These are phyloP conservation scores for Hermaeophaga mercurialis DNA, from an alignment of 2,888 invertebrate species.

Conservation along the genomic window DNA sequence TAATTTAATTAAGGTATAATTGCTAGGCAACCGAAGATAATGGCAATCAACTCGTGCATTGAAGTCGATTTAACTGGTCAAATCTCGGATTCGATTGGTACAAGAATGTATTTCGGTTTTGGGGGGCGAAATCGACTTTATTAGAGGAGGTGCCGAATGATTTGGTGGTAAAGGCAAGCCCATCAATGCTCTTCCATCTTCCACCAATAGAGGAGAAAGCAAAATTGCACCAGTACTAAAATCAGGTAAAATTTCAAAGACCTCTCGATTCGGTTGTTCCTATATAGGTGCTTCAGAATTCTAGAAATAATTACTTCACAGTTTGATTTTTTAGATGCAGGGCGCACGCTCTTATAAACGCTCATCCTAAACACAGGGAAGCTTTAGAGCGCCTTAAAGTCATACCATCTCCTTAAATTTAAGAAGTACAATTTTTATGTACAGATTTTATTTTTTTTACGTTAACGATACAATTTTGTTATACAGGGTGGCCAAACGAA, in stretches of 20 bases:
- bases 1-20: constrained; percentile 64
- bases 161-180: constrained; percentile 87
- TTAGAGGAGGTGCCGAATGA: constrained; percentile 86
- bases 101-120: constrained; percentile 80
- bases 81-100: constrained; percentile 92
- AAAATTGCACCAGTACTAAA: constrained; percentile 86
- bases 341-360: constrained; percentile 85
- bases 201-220: constrained; percentile 76
- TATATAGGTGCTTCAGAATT: background rate
- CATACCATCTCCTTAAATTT: constrained; percentile 65
- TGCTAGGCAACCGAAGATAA: constrained; percentile 86
- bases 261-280: too few relatives aligned
- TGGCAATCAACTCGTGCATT: constrained; percentile 95
- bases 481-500: too few relatives aligned
- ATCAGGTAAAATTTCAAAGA: constrained; percentile 64
- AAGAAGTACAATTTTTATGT: constrained; percentile 18
- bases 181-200: constrained; percentile 87
- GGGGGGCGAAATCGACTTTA: constrained; percentile 94
- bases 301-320: constrained; percentile 65
- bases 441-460: constrained; percentile 5
- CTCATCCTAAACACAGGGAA: constrained; percentile 88
- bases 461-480: background rate
- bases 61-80: constrained; percentile 95
- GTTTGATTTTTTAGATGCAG: constrained; percentile 89
- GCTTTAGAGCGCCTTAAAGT: constrained; percentile 76